These are phyloP conservation scores for Andrena chrysosceles DNA, from an alignment of 2,888 invertebrate species.

Conservation along the genomic window DNA sequence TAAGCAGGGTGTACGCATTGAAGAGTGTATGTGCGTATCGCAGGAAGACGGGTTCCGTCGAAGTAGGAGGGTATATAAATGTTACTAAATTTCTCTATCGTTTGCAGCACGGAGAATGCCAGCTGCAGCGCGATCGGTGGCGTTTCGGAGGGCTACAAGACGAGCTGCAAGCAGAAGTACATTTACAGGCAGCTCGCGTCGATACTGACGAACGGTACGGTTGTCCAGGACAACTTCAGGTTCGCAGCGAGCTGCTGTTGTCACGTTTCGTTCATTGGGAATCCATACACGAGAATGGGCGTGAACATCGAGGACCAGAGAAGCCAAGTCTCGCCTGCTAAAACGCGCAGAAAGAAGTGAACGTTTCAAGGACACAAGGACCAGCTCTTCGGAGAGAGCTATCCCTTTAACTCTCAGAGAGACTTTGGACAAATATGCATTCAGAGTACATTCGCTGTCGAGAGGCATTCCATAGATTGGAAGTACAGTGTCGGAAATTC, in stretches of 20 bases:
- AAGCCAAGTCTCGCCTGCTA: slow-evolving; percentile 15
- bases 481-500: not conserved
- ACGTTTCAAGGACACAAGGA: not conserved
- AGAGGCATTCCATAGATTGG: slow-evolving; percentile 21
- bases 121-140: slow-evolving; percentile 81
- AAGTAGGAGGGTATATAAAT: not conserved
- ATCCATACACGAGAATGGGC: slow-evolving; percentile 61
- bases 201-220: slow-evolving; percentile 84
- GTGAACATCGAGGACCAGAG: not conserved
- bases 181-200: slow-evolving; percentile 87
- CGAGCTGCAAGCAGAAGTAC: slow-evolving; percentile 87
- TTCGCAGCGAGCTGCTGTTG: slow-evolving; percentile 93
- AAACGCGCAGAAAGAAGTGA: slow-evolving; percentile 35
- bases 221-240: slow-evolving; percentile 86
- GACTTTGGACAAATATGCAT: slow-evolving; percentile 15
- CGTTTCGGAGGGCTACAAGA: slow-evolving; percentile 83
- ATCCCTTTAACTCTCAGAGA: slow-evolving; percentile 10
- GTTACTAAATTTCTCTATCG: not conserved
- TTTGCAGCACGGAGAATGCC: slow-evolving; percentile 76
- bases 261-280: slow-evolving; percentile 79
- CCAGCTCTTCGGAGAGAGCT: not conserved
- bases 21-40: slow-evolving; percentile 89
- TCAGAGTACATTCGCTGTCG: slow-evolving; percentile 17
- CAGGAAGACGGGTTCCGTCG: not conserved
- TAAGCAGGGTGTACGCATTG: slow-evolving; percentile 90